Percentiles rank a stretch among this genome's conserved stretches.
Evolutionary conservation across 2,888 invertebrate species (phyloP).

Genomic region (Caenorhabditis angaria): DNA sequence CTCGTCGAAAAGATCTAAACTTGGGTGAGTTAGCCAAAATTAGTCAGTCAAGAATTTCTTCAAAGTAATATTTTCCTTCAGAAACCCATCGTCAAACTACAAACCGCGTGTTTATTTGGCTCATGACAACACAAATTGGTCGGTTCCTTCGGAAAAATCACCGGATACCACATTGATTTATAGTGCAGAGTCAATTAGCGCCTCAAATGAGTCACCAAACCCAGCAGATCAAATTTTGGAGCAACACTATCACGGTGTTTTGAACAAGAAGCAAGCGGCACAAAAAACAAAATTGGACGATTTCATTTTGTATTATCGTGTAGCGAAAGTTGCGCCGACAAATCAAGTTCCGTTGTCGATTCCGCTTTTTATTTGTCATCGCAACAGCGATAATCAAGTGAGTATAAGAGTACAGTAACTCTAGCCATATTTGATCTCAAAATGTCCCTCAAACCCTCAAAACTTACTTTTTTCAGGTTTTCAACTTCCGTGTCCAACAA

Average conservation of each 20-base stretch:
- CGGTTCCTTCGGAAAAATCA: too few species aligned
- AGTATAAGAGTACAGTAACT: not conserved
- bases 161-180: too few species aligned
- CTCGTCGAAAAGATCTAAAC: too few species aligned
- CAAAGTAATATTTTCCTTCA: too few species aligned
- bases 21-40: too few species aligned
- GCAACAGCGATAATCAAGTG: conserved; percentile 29
- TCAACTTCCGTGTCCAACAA: conserved; percentile 35
- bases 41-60: too few species aligned
- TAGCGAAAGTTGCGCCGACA: conserved; percentile 18
- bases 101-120: too few species aligned
- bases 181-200: too few species aligned
- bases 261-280: conserved; percentile 33
- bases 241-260: conserved; percentile 34
- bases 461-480: conserved; percentile 19
- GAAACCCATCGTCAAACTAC: too few species aligned
- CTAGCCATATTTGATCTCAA: not conserved
- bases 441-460: not conserved
- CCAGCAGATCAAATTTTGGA: conserved; percentile 27
- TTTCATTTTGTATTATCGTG: conserved; percentile 37
- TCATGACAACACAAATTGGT: too few species aligned
- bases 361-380: conserved; percentile 36
- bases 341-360: conserved; percentile 13
- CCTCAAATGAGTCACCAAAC: too few species aligned
- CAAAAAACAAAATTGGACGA: conserved; percentile 14